phyloP scores from a whole-genome alignment of 2,797 vertebrate species.

The Muscicapa striata region DNA sequence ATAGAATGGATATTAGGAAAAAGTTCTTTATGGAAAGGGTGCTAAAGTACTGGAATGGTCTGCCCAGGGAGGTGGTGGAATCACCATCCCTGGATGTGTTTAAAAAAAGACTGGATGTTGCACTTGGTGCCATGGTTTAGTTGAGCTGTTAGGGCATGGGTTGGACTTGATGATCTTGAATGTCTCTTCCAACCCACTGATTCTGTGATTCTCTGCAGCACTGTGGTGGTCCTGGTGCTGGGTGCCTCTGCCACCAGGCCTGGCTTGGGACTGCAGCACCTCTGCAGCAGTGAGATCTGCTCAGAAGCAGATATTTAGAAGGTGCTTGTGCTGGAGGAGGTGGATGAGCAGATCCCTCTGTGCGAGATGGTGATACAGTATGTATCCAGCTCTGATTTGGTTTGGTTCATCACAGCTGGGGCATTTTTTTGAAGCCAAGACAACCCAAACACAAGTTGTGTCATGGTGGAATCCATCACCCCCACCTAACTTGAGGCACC shows the following conservation, averaged over 20 bases:
- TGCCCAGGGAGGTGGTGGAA: background rate
- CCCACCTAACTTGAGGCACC: background rate
- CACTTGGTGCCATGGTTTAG: background rate
- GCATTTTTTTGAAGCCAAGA: background rate
- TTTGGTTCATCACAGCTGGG: background rate
- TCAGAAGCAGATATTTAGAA: background rate
- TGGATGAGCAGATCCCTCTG: background rate
- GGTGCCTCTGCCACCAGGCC: background rate
- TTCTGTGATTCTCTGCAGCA: background rate
- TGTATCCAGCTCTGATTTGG: background rate
- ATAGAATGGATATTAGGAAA: background rate
- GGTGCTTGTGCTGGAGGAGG: fast-evolving
- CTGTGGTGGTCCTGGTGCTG: background rate
- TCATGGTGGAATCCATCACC: background rate
- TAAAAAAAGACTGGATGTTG: background rate
- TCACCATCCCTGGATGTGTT: background rate
- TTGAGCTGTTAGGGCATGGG: background rate
- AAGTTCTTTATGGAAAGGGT: background rate
- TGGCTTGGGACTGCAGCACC: background rate
- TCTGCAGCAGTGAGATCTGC: background rate
- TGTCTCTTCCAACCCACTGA: background rate
- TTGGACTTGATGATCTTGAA: background rate
- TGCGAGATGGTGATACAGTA: background rate
- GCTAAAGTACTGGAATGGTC: background rate
- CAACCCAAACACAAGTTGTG: background rate